Conservation (phyloP, 2,113 vertebrate genomes). For the Stegostoma tigrinum region DNA sequence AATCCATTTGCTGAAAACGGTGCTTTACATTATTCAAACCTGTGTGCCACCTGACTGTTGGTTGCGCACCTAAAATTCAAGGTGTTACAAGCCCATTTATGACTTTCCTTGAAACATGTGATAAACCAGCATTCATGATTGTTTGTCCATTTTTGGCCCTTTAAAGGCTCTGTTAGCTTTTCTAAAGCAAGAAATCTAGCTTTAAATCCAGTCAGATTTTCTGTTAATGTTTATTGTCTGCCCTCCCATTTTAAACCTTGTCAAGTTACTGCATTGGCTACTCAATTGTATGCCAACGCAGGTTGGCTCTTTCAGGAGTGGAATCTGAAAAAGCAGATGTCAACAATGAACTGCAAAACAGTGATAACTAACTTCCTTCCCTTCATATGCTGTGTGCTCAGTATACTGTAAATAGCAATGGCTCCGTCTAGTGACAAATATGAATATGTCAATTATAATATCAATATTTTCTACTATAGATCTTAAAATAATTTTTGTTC, state of each 20-base stretch:
- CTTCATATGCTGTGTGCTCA: too few species aligned
- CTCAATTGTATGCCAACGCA: neutral
- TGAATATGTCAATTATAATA: neutral
- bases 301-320: neutral
- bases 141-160: neutral
- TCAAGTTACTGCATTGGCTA: neutral
- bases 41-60: neutral
- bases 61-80: neutral
- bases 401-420: neutral
- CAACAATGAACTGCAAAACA: neutral
- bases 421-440: slow-evolving; percentile 18
- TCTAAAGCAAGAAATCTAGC: too few species aligned
- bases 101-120: neutral
- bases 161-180: neutral
- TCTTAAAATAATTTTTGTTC: neutral
- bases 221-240: neutral
- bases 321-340: neutral
- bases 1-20: neutral
- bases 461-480: neutral
- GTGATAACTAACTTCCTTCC: neutral
- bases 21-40: neutral
- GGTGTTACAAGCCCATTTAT: neutral
- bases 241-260: neutral
- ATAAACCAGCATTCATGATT: neutral
- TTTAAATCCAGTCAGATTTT: neutral